Evolutionary conservation across 2,797 vertebrate genomes (phyloP).

Genomic region (Rhinogobio ventralis): DNA sequence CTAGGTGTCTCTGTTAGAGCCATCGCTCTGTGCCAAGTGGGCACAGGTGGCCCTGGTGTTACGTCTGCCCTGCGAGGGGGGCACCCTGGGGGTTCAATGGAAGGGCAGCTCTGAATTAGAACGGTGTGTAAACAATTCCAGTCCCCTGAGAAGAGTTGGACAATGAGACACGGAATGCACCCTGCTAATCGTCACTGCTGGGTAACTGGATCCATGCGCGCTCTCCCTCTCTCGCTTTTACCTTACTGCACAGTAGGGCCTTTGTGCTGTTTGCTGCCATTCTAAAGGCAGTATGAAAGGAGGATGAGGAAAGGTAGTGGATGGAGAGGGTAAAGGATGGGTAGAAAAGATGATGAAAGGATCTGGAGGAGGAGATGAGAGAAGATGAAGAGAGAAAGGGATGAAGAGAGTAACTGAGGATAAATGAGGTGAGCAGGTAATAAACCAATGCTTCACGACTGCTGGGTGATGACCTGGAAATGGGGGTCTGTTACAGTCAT

Average conservation of each 20-base stretch:
- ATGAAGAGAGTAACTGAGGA: not conserved
- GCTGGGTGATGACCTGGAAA: not conserved
- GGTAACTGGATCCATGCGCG: conserved; percentile 74
- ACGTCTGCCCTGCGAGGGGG: conserved; percentile 46
- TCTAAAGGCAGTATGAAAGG: conserved; percentile 40
- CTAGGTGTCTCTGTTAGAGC: conserved; percentile 31
- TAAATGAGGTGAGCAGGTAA: conserved; percentile 9
- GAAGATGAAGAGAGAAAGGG: conserved; percentile 6
- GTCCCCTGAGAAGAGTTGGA: conserved; percentile 64
- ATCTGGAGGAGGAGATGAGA: not conserved
- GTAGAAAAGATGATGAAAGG: conserved; percentile 38
- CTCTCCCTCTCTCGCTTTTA: conserved; percentile 47
- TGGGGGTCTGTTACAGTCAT: not conserved
- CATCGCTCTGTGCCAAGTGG: conserved; percentile 33
- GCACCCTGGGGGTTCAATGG: conserved; percentile 50
- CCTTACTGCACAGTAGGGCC: conserved; percentile 71
- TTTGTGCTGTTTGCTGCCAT: conserved; percentile 69
- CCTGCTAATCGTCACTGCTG: conserved; percentile 65
- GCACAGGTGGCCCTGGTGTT: conserved; percentile 51
- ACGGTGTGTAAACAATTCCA: conserved; percentile 67
- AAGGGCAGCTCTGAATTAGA: conserved; percentile 60
- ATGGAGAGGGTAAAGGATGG: conserved; percentile 27
- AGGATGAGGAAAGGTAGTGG: conserved; percentile 42
- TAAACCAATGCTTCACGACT: not conserved
- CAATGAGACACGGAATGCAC: conserved; percentile 62